Percentiles rank a stretch among this genome's conserved stretches.
Evolutionary conservation across 2,888 invertebrate species (phyloP).

Genomic region (Adineta ricciae): DNA sequence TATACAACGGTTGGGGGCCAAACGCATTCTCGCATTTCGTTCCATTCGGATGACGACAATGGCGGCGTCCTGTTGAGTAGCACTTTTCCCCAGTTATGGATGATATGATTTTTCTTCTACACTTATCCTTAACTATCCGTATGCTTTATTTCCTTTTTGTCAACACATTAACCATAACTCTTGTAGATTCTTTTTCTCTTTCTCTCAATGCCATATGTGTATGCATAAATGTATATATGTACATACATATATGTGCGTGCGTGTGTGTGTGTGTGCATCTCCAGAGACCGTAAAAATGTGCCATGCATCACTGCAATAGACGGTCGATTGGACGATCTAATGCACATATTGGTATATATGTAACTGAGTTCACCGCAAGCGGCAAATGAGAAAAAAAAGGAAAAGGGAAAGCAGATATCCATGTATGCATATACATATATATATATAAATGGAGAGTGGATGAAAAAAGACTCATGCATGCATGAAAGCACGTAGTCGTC

Average conservation of each 20-base stretch:
- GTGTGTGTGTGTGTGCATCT: not conserved
- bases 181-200: not conserved
- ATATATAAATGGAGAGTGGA: too few species aligned
- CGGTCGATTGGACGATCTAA: not conserved
- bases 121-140: not conserved
- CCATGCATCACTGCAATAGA: not conserved
- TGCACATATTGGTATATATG: not conserved
- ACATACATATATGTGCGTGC: too few species aligned
- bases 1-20: not conserved
- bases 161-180: not conserved
- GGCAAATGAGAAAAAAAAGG: not conserved
- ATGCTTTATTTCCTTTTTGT: not conserved
- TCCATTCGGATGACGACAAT: not conserved
- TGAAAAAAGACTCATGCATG: constrained; percentile 1
- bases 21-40: not conserved
- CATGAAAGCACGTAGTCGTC: constrained; percentile 6
- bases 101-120: not conserved
- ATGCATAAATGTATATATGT: not conserved
- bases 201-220: not conserved
- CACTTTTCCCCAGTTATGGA: not conserved
- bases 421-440: too few species aligned
- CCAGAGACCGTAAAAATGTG: constrained; percentile 11
- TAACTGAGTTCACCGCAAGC: not conserved
- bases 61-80: not conserved
- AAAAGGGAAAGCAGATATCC: not conserved